Base-by-base conservation (phyloP, 2,113 vertebrate species). In the Brachypteracias leptosomus region DNA sequence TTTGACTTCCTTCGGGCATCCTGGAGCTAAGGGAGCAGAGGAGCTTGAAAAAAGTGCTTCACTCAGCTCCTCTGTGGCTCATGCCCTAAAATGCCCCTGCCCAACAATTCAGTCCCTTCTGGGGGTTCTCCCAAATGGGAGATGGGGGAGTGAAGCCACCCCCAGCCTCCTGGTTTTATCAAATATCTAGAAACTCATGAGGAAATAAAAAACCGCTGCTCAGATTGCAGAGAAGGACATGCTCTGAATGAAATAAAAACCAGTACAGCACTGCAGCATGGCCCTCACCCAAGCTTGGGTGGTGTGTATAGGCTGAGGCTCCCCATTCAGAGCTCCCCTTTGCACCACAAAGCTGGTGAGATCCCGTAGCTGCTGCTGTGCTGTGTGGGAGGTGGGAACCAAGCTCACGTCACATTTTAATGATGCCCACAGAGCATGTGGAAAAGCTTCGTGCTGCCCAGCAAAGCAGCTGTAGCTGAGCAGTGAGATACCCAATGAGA, bases 51-150 rank as follows among this genome's bases (percentile, higher is more conserved):
- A 96, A 91, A 97, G 91, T 75, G 52, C 76, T 79, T 89, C 94
- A 93, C 72, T 96, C 76, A 88, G 87, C 26, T 47, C 72, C 65
- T 73, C 79, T 10, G 29, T 38, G 72, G 28, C 68, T 95, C n/a
- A 6, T 95, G 94, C 58, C 94, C 95, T 93, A 75, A 95, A 68
- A 93, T 95, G 95, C 86, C 91, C 93, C 76, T 78, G 86, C 44
- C 85, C 36, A 38, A 16, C 77, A 68, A 11, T 63, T 72, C 47
- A 10, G 21, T 29, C 25, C 57, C 35, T 58, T 31, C 36, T 55
- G 82, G 74, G 33, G 20, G 7, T 54, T 89, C 44, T 85, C 54
- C 49, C 70, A 83, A 16, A 42, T 0, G 1, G 16, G 31, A 52
- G 9, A 40, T 8, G 21, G 12, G 40, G 25, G 14, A 29, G 47